A percentile compares a stretch with the other conserved stretches of the same genome.
Conservation (phyloP, 2,888 invertebrate species). For the Torymus aiolomorphi region DNA sequence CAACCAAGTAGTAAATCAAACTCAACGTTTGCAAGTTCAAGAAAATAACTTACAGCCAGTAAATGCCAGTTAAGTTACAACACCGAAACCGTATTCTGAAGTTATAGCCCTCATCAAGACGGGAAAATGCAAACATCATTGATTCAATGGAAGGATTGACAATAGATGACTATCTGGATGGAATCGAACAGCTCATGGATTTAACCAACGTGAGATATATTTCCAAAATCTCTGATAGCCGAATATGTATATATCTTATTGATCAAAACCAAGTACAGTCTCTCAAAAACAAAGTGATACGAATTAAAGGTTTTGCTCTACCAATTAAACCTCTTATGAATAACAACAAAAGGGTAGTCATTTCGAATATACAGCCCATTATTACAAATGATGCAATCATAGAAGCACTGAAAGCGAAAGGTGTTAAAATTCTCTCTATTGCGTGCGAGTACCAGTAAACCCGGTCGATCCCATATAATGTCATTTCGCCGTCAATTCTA, state of each 20-base stretch:
- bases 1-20: neutral
- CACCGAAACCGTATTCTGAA: no score
- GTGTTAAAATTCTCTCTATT: neutral
- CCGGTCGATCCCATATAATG: neutral
- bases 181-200: neutral
- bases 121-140: conserved; percentile 22
- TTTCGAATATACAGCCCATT: conserved; percentile 12
- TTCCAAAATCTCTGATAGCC: conserved; percentile 17
- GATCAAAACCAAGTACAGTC: neutral
- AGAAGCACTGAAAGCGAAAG: neutral
- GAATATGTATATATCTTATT: conserved; percentile 9
- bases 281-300: conserved; percentile 21
- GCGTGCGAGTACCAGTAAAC: conserved; percentile 4
- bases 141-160: conserved; percentile 1
- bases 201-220: conserved; percentile 11
- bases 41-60: neutral
- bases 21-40: neutral
- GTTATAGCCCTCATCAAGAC: neutral
- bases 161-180: conserved; percentile 21
- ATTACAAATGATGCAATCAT: conserved; percentile 1
- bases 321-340: conserved; percentile 5
- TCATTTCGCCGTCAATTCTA: conserved; percentile 30
- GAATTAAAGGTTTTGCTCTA: neutral
- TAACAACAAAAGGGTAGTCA: conserved; percentile 31
- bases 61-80: neutral